Evolutionary conservation across 2,888 invertebrate species (phyloP), one percentile per base, ranked within the genome.

Genomic region (Metalampra italica): DNA sequence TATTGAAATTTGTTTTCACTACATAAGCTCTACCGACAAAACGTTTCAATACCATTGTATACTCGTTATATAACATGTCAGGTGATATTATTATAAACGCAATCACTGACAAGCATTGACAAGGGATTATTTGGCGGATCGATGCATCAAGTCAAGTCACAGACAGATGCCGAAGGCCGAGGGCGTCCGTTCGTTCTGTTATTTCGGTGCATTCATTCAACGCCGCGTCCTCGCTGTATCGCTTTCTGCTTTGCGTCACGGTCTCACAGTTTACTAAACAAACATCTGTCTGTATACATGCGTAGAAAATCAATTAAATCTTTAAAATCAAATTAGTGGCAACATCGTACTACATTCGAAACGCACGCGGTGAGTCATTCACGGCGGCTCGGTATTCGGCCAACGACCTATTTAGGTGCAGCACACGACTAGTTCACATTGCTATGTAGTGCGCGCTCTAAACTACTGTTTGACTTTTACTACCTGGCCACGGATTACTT

Each of bases 181-280:
- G 82, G 79, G 69, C 78, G 62, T 50, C 51, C 46, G 29, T 29
- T n/a, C 56, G 54, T 62, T 67, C 62, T 68, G 77, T 76, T 82
- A 81, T 81, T 81, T 83, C 60, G 67, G 80, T 77, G 77, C 78
- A 81, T 81, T 76, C 81, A 82, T 82, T 83, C 75, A 82, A 61
- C 69, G 64, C 57, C 51, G 60, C 65, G 75, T 75, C 77, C 77
- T 75, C 74, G 71, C 68, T n/a, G 63, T 59, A 56, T 41, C 14
- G 37, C 61, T 65, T 66, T 64, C 61, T 67, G 66, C 57, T 60
- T 71, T 73, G 72, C 67, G 65, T 75, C 75, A 76, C 67, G 59
- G 50, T 62, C 29, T 57, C 45, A 51, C 42, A 39, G 41, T 45
- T 48, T 34, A 49, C 2, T 46, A 43, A 37, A 43, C 34, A 52